Evolutionary conservation across 2,113 vertebrate species (phyloP).

Genomic region (Thunnus maccoyii): DNA sequence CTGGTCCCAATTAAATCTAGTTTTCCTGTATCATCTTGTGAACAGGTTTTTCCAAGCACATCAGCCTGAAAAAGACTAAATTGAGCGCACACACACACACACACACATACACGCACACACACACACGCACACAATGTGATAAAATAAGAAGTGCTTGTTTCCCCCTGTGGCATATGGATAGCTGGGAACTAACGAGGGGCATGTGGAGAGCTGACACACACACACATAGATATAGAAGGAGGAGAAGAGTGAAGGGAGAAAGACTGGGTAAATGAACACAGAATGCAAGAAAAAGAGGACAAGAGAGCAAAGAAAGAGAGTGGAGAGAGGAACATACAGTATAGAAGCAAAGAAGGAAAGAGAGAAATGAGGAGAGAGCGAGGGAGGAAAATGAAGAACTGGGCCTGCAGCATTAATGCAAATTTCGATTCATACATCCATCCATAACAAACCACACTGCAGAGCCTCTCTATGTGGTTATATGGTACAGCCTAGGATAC

Average conservation of each 20-base stretch:
- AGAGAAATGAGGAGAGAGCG: not conserved
- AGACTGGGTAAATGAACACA: not conserved
- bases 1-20: slow-evolving; percentile 50
- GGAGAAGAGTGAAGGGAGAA: no score
- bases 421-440: not conserved
- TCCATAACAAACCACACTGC: not conserved
- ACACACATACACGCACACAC: slow-evolving; percentile 23
- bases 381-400: not conserved
- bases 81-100: slow-evolving; percentile 6
- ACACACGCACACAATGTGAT: slow-evolving; percentile 16
- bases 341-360: no score
- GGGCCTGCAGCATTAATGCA: not conserved
- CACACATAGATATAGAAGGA: slow-evolving; percentile 16
- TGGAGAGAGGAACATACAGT: not conserved
- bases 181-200: slow-evolving; percentile 47
- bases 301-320: not conserved
- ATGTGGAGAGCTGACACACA: slow-evolving; percentile 37
- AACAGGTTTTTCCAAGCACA: slow-evolving; percentile 28
- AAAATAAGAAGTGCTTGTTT: slow-evolving; percentile 42
- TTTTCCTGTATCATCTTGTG: slow-evolving; percentile 1
- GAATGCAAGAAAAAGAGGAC: not conserved
- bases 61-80: slow-evolving; percentile 8
- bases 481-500: not conserved
- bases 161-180: slow-evolving; percentile 21
- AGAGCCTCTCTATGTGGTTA: not conserved